Conservation (phyloP, 2,797 vertebrate species). For the Artibeus lituratus region DNA sequence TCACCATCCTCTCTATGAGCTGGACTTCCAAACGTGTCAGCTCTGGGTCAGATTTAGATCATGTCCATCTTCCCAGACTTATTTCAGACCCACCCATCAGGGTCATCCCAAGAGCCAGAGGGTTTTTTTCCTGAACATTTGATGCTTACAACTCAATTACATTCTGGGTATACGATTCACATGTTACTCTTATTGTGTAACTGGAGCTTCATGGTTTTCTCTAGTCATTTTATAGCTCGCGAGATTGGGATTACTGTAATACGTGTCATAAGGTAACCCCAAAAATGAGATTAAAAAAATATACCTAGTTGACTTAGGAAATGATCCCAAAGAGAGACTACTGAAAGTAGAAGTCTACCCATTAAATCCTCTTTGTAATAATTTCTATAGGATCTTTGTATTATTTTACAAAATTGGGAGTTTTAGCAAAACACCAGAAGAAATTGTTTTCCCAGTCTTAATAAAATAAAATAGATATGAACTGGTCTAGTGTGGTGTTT, state of each 20-base stretch:
- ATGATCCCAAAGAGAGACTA: background rate
- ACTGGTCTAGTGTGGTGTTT: background rate
- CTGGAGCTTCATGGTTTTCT: background rate
- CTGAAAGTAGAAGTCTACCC: background rate
- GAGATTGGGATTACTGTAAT: background rate
- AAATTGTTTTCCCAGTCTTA: slow-evolving; percentile 3
- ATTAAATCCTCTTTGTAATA: slow-evolving; percentile 21
- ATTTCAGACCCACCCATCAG: background rate
- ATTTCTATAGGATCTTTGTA: background rate
- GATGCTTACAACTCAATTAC: background rate
- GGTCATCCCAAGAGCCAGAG: background rate
- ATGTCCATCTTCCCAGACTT: slow-evolving; percentile 1
- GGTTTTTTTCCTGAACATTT: background rate
- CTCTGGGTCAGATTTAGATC: background rate
- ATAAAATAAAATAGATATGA: background rate
- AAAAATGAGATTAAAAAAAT: slow-evolving; percentile 39
- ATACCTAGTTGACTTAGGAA: slow-evolving; percentile 42
- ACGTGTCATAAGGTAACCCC: background rate
- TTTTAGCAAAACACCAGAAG: slow-evolving; percentile 46
- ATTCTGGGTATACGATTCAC: slow-evolving; percentile 10
- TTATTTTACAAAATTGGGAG: slow-evolving; percentile 47
- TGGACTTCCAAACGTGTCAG: background rate
- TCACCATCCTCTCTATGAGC: background rate
- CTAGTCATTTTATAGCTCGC: background rate
- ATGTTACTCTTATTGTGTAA: background rate